Percentiles rank a stretch among this genome's conserved stretches.
phyloP scores from a whole-genome alignment of 2,797 vertebrate genomes.

The Cetoscarus ocellatus region DNA sequence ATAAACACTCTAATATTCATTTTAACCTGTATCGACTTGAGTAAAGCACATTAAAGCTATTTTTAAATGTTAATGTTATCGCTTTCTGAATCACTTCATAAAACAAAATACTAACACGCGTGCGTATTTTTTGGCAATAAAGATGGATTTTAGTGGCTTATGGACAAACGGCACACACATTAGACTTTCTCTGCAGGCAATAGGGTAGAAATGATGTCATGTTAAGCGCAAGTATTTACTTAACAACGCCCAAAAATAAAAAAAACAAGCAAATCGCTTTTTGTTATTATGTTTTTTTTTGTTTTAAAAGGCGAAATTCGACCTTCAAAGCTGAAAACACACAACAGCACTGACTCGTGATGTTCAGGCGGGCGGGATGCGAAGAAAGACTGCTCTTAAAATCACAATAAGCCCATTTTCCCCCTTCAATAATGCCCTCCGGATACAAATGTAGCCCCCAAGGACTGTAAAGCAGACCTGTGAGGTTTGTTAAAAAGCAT shows the following conservation, averaged over 20 bases:
- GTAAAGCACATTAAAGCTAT: background rate
- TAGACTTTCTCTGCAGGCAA: slow-evolving; percentile 14
- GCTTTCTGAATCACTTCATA: background rate
- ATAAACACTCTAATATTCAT: background rate
- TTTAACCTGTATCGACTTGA: slow-evolving; percentile 14
- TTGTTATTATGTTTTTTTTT: background rate
- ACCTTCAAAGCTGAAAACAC: slow-evolving; percentile 58
- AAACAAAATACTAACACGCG: background rate
- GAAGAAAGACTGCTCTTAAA: slow-evolving; percentile 37
- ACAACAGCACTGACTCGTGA: slow-evolving; percentile 68
- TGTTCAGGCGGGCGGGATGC: slow-evolving; percentile 69
- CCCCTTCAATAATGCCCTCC: background rate
- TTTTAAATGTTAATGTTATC: slow-evolving; percentile 18
- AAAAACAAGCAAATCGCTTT: background rate
- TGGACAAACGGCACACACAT: slow-evolving; percentile 1
- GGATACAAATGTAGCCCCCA: background rate
- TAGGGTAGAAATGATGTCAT: too few species aligned
- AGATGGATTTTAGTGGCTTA: slow-evolving; percentile 37
- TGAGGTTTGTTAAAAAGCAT: background rate
- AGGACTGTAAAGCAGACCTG: background rate
- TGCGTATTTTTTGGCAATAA: background rate
- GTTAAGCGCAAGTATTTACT: background rate
- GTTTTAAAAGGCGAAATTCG: slow-evolving; percentile 36
- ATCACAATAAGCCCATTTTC: slow-evolving; percentile 44
- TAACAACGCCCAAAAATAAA: accelerated